Conservation (phyloP, 2,113 vertebrate species). For the Sinocyclocheilus grahami region DNA sequence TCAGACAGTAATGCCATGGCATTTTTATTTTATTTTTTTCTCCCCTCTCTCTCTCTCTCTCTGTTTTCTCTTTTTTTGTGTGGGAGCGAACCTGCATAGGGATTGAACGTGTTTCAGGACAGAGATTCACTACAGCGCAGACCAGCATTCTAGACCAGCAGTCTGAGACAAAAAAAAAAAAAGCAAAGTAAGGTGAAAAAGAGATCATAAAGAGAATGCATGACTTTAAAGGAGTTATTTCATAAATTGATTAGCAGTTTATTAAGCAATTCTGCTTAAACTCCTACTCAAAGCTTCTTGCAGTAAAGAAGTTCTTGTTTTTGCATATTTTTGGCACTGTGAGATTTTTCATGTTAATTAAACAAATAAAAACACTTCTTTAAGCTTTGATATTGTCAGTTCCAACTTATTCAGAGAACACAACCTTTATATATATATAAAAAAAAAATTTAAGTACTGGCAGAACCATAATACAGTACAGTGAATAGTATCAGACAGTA, state of each 20-base stretch:
- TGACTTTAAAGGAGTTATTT: neutral
- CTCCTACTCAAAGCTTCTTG: neutral
- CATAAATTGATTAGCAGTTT: neutral
- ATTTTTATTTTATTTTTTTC: too few species aligned
- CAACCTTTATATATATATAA: neutral
- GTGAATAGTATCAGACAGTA: too few species aligned
- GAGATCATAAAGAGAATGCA: constrained; percentile 21
- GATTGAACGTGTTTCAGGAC: constrained; percentile 42
- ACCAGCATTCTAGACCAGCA: constrained; percentile 23
- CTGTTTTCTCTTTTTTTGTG: too few species aligned
- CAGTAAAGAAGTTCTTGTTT: neutral
- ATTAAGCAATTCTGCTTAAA: neutral
- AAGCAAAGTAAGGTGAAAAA: constrained; percentile 24
- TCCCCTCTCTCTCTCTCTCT: too few species aligned
- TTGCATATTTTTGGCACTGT: neutral
- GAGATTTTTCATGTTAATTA: neutral
- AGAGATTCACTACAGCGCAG: constrained; percentile 62
- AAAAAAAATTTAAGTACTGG: neutral
- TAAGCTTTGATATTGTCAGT: neutral
- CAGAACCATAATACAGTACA: too few species aligned
- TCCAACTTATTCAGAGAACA: neutral
- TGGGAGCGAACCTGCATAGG: too few species aligned
- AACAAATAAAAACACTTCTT: neutral
- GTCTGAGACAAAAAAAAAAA: constrained; percentile 55
- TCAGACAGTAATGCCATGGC: too few species aligned